phyloP scores from a whole-genome alignment of 2,888 invertebrate genomes.

The Fragum whitleyi region DNA sequence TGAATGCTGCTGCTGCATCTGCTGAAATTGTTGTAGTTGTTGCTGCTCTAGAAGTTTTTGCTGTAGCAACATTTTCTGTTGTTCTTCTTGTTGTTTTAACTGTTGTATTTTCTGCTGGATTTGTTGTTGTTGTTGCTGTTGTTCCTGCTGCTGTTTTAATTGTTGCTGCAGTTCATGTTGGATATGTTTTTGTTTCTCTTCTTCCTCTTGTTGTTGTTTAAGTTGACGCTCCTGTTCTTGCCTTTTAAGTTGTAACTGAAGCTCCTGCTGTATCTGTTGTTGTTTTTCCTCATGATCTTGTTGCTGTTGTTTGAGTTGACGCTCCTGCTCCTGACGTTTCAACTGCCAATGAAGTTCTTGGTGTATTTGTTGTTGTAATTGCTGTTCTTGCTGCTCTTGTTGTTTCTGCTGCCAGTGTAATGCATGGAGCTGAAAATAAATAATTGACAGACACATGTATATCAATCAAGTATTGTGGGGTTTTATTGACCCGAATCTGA shows the following conservation, averaged over 20 bases:
- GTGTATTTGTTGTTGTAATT: slow-evolving; percentile 67
- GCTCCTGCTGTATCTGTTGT: slow-evolving; percentile 53
- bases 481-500: too few species aligned
- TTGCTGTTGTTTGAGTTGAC: slow-evolving; percentile 62
- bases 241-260: slow-evolving; percentile 58
- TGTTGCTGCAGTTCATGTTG: slow-evolving; percentile 11
- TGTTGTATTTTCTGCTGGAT: slow-evolving; percentile 26
- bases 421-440: slow-evolving; percentile 60
- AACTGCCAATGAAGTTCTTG: slow-evolving; percentile 57
- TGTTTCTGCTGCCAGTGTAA: slow-evolving; percentile 67
- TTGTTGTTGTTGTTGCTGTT: slow-evolving; percentile 3
- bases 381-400: slow-evolving; percentile 69
- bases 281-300: slow-evolving; percentile 59
- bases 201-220: slow-evolving; percentile 66
- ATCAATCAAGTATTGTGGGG: too few species aligned
- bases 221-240: slow-evolving; percentile 55
- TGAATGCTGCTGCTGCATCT: not conserved
- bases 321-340: slow-evolving; percentile 58
- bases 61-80: slow-evolving; percentile 9
- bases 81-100: slow-evolving; percentile 10
- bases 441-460: too few species aligned
- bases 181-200: slow-evolving; percentile 55
- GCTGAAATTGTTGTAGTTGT: not conserved
- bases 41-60: slow-evolving; percentile 18
- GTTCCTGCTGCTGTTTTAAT: not conserved